Base-by-base conservation (phyloP, 2,888 invertebrate genomes). In the Macrosiphum euphorbiae region DNA sequence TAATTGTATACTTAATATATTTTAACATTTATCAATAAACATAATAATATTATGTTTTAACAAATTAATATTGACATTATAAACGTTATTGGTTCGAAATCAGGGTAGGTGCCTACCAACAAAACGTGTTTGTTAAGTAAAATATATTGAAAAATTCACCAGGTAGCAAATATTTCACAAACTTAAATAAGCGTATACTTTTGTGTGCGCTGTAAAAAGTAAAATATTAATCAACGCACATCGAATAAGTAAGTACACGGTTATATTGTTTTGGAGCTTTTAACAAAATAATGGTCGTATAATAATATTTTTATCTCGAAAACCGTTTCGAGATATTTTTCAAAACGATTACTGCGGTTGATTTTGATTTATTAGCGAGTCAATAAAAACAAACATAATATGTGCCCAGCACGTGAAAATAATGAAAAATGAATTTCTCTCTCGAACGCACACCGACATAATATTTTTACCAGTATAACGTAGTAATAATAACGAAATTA, bases 401-500 rank as follows among this genome's bases (percentile, higher is more conserved):
- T 20, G 44, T 86, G 50, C 16, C 28, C n/a, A 20, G 35, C 52
- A 52, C 87, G 87, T 87, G 50, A 52, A 88, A 88, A 88, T 52
- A 50, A 52, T 88, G 52, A 86, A 47, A 92, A 61, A 92, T 92
- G 50, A 67, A 61, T 67, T 88, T 88, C 67, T 87, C 50, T 44
- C 35, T n/a, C 61, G 55, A 55, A 85, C n/a, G 3, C 20, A 55
- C 44, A 61, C 35, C n/a, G 24, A 44, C 24, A 50, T 58, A 35
- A 50, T 58, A 35, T 47, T 87, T 61, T 92, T 88, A 50, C 35
- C 16, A 47, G 26, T 61, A 58, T 58, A 85, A 90, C 85, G 35
- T 90, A 26, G 35, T 93, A 58, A 90, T 93, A 58, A 90, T 90
- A 90, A 94, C 50, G 67, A 61, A 90, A 94, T 94, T 90, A 90